Base-by-base conservation (phyloP, 2,113 vertebrate species). In the Ellobius talpinus region DNA sequence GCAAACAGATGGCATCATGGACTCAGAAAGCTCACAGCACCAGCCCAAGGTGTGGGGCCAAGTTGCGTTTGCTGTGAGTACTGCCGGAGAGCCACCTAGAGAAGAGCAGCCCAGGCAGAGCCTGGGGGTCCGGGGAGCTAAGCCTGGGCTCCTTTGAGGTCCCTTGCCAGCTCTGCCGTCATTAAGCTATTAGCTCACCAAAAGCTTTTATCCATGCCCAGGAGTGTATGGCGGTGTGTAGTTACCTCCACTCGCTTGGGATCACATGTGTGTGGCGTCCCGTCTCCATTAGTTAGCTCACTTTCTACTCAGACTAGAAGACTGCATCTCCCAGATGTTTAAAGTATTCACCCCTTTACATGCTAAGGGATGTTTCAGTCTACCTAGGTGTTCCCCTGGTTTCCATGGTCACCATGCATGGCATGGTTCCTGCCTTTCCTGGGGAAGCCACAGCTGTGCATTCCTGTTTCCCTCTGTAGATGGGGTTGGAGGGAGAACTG, bases 1-100 rank as follows among this genome's bases (percentile, higher is more conserved):
- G 96, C 89, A 84, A 96, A 52, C 17, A 86, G 76, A 72, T 98
- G 98, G 98, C 97, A 91, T 98, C 98, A 96, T 50, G 96, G 96
- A 79, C 94, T 96, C 93, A 95, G 91, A 73, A 90, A 86, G 97
- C 52, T 98, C 50, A 0, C 87, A 21, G 96, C 95, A 91, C 96
- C 95, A 87, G 96, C 68, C 8, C 0, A 0, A 90, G 74, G 31
- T 45, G 13, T 14, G 76, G 97, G 74, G 85, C 21, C 88, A 92
- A 95, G 85, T 92, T 50, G 87, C 66, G 74, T 77, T 84, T 65
- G 92, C 98, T 81, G 52, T 97, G 90, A 52, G 61, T 45, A 10
- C 73, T 87, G 9, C 16, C 24, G 87, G 73, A 90, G 88, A 86
- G 97, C 96, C 97, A 96, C 55, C 96, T 96, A 82, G 87, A 87